Percentiles rank a stretch among this genome's conserved stretches.
These are phyloP conservation scores for Lasioglossum albipes DNA, from an alignment of 1,140 invertebrate genomes.

Conservation along the genomic window DNA sequence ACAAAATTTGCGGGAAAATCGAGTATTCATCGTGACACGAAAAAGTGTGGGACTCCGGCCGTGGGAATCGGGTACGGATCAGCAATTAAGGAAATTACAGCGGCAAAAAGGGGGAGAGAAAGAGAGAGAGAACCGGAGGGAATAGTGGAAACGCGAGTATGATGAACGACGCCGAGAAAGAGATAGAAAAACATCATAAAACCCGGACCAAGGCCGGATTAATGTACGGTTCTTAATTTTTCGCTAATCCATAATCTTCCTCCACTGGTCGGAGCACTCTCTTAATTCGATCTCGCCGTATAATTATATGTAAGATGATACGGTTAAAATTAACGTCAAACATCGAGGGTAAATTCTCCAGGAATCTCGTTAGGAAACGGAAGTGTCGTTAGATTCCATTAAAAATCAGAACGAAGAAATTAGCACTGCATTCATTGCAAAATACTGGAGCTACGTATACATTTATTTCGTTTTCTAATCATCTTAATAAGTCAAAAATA, in stretches of 20 bases:
- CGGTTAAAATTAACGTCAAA: constrained; percentile 43
- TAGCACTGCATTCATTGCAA: not conserved
- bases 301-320: constrained; percentile 28
- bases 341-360: constrained; percentile 3
- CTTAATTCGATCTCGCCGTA: constrained; percentile 38
- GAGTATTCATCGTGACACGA: not conserved
- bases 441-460: too few species aligned
- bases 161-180: not conserved
- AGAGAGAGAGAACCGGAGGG: not conserved
- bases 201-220: constrained; percentile 32
- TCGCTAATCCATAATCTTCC: constrained; percentile 44
- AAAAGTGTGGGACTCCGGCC: not conserved
- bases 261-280: not conserved
- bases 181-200: constrained; percentile 17
- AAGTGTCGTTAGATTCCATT: constrained; percentile 11
- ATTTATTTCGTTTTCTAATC: too few species aligned
- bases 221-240: constrained; percentile 42
- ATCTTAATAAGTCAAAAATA: too few species aligned
- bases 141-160: not conserved
- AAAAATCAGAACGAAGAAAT: constrained; percentile 19
- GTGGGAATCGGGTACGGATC: constrained; percentile 11
- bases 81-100: constrained; percentile 44
- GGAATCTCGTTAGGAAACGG: constrained; percentile 5
- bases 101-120: not conserved
- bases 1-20: not conserved